Evolutionary conservation across 2,888 invertebrate genomes (phyloP).

Genomic region (Griposia aprilina): DNA sequence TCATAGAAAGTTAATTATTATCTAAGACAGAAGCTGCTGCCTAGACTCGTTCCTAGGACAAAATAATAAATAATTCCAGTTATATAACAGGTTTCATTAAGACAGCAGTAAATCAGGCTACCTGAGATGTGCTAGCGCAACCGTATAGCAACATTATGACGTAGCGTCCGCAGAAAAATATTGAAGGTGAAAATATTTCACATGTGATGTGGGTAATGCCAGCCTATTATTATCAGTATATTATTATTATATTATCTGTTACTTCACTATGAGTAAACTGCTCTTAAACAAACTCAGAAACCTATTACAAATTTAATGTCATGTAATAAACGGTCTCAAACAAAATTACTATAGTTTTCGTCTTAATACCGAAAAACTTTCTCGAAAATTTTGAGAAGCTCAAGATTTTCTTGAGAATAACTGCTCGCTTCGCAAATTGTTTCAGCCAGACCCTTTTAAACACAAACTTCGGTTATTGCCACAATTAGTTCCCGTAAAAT

Average conservation of each 20-base stretch:
- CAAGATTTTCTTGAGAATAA: constrained; percentile 73
- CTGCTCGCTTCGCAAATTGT: constrained; percentile 82
- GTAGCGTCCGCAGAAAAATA: constrained; percentile 76
- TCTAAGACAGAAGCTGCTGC: constrained; percentile 86
- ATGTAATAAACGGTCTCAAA: background rate
- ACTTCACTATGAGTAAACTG: background rate
- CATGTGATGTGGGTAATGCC: background rate
- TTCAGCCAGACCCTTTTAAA: constrained; percentile 70
- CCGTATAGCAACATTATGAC: constrained; percentile 74
- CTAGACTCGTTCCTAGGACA: constrained; percentile 82
- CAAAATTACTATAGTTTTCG: constrained; percentile 34
- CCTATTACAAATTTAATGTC: background rate
- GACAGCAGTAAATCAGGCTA: constrained; percentile 88
- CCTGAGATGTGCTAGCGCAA: constrained; percentile 85
- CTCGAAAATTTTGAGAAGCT: constrained; percentile 48
- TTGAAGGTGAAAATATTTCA: background rate
- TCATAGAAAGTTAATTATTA: constrained; percentile 85
- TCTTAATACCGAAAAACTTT: constrained; percentile 23
- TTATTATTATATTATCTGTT: background rate
- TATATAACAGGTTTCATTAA: constrained; percentile 90
- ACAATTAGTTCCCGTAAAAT: constrained; percentile 85
- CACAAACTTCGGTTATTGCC: constrained; percentile 83
- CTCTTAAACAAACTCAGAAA: no score
- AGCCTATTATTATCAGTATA: no score
- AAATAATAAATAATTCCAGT: constrained; percentile 90